phyloP scores from a whole-genome alignment of 2,888 invertebrate species.

The Melanotus villosus region DNA sequence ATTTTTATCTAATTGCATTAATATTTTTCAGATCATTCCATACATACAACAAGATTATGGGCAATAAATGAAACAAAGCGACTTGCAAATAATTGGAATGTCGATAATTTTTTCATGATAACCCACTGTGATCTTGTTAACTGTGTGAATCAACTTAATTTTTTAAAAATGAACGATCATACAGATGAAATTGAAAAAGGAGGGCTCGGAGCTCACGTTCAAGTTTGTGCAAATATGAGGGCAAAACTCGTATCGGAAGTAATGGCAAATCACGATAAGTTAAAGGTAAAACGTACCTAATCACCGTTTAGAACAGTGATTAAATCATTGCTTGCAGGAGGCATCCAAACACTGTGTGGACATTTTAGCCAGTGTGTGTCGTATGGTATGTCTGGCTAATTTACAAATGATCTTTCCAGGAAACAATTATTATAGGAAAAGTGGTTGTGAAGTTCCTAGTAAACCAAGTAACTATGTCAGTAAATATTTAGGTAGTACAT shows the following conservation, averaged over 20 bases:
- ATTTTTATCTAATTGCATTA: background rate
- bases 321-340: conserved; percentile 71
- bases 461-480: conserved; percentile 77
- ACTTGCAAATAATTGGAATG: conserved; percentile 82
- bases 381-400: conserved; percentile 84
- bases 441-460: conserved; percentile 66
- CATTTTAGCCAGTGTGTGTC: conserved; percentile 82
- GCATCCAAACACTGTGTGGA: conserved; percentile 80
- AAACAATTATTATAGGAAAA: conserved; percentile 76
- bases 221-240: conserved; percentile 85
- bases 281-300: conserved; percentile 75
- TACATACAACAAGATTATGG: conserved; percentile 86
- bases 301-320: background rate
- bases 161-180: conserved; percentile 76
- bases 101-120: conserved; percentile 81
- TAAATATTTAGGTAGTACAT: conserved; percentile 76
- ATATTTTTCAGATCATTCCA: conserved; percentile 77
- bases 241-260: conserved; percentile 87
- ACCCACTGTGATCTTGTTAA: conserved; percentile 77
- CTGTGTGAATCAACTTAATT: conserved; percentile 73
- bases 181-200: conserved; percentile 70
- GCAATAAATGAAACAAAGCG: conserved; percentile 80
- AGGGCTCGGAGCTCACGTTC: conserved; percentile 79
- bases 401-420: conserved; percentile 87
- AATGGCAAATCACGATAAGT: conserved; percentile 79